Evolutionary conservation across 2,797 vertebrate genomes (phyloP).

Genomic region (Malacoctenus gilli): DNA sequence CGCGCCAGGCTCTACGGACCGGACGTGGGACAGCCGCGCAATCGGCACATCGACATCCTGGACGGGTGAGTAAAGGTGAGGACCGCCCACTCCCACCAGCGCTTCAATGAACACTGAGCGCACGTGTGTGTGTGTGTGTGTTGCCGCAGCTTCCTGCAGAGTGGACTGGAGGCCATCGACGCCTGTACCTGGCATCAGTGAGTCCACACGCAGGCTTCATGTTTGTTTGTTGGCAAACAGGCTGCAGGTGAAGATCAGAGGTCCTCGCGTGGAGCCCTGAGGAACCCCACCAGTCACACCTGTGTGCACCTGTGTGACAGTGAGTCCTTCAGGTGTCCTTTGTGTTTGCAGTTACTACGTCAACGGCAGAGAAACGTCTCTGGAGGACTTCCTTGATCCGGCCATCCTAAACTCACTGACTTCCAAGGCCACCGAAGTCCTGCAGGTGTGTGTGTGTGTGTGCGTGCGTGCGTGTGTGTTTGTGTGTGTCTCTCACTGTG

Average conservation of each 20-base stretch:
- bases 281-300: background rate
- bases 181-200: slow-evolving; percentile 96
- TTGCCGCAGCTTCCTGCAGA: slow-evolving; percentile 85
- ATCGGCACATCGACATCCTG: slow-evolving; percentile 80
- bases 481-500: too few species aligned
- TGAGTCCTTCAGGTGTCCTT: too few species aligned
- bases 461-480: too few species aligned
- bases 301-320: too few species aligned
- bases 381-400: slow-evolving; percentile 90
- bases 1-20: slow-evolving; percentile 86
- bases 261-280: background rate
- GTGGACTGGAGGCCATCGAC: slow-evolving; percentile 83
- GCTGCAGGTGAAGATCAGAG: background rate
- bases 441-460: slow-evolving; percentile 79
- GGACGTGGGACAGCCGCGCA: slow-evolving; percentile 86
- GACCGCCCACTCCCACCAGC: background rate
- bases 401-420: slow-evolving; percentile 86
- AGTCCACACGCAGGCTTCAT: slow-evolving; percentile 68
- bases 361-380: slow-evolving; percentile 86
- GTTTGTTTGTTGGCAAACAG: too few species aligned
- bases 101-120: too few species aligned
- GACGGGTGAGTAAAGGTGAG: slow-evolving; percentile 88
- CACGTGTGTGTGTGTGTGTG: background rate
- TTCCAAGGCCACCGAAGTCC: slow-evolving; percentile 75
- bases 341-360: slow-evolving; percentile 89